Evolutionary conservation across 2,797 vertebrate species (phyloP).

Genomic region (Macropodus opercularis): DNA sequence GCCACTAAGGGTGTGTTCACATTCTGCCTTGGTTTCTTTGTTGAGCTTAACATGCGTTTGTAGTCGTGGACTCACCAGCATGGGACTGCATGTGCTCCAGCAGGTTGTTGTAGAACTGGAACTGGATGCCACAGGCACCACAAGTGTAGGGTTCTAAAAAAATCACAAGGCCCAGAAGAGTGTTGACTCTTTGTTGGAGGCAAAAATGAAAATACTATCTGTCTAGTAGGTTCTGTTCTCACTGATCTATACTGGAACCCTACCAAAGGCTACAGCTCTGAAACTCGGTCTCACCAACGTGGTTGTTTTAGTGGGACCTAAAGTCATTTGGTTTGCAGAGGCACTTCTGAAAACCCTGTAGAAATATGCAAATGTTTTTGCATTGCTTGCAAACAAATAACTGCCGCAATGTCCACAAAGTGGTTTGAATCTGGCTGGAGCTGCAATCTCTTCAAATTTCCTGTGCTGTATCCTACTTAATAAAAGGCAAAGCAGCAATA

Average conservation of each 20-base stretch:
- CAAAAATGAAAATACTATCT: conserved; percentile 53
- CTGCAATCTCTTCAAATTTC: background rate
- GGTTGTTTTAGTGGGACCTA: background rate
- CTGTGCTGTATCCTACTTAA: background rate
- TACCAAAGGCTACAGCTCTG: conserved; percentile 19
- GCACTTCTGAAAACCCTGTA: conserved; percentile 12
- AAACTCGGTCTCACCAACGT: conserved; percentile 16
- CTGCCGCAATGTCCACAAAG: background rate
- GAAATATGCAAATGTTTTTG: background rate
- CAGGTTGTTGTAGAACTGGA: conserved; percentile 99
- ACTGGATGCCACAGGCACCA: conserved; percentile 99
- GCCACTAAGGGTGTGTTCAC: conserved; percentile 52
- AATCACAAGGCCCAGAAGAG: conserved; percentile 82
- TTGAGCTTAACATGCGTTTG: conserved; percentile 58
- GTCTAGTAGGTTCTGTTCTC: conserved; percentile 20
- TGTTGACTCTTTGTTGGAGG: conserved; percentile 63
- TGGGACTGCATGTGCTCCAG: conserved; percentile 99
- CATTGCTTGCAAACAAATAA: conserved; percentile 5
- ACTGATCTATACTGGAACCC: conserved; percentile 19
- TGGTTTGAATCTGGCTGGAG: background rate
- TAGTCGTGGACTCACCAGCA: conserved; percentile 87
- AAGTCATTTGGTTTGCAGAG: conserved; percentile 4
- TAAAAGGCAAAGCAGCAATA: background rate
- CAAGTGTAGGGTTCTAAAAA: conserved; percentile 97
- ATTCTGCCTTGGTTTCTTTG: conserved; percentile 30